Evolutionary conservation across 2,888 invertebrate species (phyloP).

Genomic region (Heteromyza rotundicornis): DNA sequence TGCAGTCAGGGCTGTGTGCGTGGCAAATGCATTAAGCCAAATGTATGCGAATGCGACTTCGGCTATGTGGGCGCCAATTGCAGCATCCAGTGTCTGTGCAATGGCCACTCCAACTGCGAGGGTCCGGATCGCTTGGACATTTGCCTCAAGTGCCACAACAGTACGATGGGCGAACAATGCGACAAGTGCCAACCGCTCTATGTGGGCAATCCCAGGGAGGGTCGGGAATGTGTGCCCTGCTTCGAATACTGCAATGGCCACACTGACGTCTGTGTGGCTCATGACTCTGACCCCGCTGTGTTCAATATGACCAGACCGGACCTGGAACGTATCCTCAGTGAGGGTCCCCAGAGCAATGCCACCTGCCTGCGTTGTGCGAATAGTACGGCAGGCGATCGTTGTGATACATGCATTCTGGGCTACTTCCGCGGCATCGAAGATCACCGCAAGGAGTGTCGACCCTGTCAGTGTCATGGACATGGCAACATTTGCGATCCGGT

Average conservation of each 20-base stretch:
- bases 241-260: slow-evolving; percentile 89
- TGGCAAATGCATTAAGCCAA: slow-evolving; percentile 82
- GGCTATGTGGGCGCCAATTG: slow-evolving; percentile 95
- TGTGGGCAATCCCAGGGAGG: slow-evolving; percentile 88
- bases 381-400: slow-evolving; percentile 78
- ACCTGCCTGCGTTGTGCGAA: slow-evolving; percentile 85
- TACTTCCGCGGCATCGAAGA: slow-evolving; percentile 80
- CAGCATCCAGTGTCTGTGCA: slow-evolving; percentile 91
- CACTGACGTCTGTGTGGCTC: slow-evolving; percentile 76
- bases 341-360: slow-evolving; percentile 75
- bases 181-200: slow-evolving; percentile 88
- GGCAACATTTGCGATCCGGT: slow-evolving; percentile 89
- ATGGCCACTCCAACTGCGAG: slow-evolving; percentile 91
- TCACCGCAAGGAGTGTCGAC: slow-evolving; percentile 76
- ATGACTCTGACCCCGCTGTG: slow-evolving; percentile 62
- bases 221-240: slow-evolving; percentile 87
- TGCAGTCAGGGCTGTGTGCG: slow-evolving; percentile 86
- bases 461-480: slow-evolving; percentile 93
- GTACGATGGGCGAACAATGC: slow-evolving; percentile 92
- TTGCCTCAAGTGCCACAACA: slow-evolving; percentile 86
- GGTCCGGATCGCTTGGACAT: slow-evolving; percentile 83
- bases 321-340: slow-evolving; percentile 70
- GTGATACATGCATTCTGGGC: slow-evolving; percentile 80
- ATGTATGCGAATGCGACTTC: slow-evolving; percentile 88
- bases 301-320: slow-evolving; percentile 66